Evolutionary conservation across 2,797 vertebrate genomes (phyloP).

Genomic region (Poecile montanus): DNA sequence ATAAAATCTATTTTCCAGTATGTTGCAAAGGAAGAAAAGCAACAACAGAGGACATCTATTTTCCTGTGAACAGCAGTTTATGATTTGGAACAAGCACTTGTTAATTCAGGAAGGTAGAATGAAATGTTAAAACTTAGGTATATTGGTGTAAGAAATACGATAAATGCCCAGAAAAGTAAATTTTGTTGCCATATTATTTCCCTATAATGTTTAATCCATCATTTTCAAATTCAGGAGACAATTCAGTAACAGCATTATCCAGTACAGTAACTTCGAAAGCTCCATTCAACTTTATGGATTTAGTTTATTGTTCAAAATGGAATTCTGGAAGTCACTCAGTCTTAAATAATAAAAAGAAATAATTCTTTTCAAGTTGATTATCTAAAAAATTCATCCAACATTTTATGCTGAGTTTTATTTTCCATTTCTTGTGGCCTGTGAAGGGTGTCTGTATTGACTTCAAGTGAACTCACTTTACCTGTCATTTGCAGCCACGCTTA

Average conservation of each 20-base stretch:
- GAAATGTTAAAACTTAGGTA: not conserved
- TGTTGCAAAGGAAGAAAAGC: not conserved
- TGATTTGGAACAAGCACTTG: not conserved
- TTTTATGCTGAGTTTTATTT: not conserved
- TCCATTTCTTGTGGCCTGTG: not conserved
- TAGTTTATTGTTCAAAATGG: not conserved
- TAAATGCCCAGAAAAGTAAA: not conserved
- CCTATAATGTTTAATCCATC: not conserved
- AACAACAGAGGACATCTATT: not conserved
- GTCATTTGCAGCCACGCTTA: fast-evolving
- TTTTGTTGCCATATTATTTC: not conserved
- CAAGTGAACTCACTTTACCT: not conserved
- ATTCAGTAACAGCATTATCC: not conserved
- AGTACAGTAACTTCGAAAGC: not conserved
- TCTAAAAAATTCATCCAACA: not conserved
- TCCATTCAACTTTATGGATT: not conserved
- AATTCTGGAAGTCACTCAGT: not conserved
- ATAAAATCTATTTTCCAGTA: not conserved
- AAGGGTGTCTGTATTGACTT: not conserved
- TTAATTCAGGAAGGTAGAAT: not conserved
- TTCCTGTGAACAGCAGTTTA: not conserved
- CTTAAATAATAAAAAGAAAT: not conserved
- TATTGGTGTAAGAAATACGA: not conserved
- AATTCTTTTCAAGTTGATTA: not conserved
- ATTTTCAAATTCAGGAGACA: not conserved